These are phyloP conservation scores for Leuctra nigra DNA, from an alignment of 2,888 invertebrate genomes.

Conservation along the genomic window DNA sequence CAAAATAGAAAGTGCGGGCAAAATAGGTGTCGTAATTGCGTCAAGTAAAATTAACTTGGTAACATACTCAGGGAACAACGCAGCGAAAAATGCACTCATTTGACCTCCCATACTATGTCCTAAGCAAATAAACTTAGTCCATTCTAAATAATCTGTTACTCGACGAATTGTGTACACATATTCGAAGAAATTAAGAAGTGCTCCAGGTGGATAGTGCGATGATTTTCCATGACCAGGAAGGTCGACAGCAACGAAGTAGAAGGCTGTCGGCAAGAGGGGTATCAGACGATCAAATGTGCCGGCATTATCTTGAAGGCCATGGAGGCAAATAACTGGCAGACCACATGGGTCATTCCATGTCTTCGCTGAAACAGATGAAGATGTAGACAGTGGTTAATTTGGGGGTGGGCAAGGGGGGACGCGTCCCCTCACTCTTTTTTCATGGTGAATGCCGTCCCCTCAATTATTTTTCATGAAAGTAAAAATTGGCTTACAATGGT, in stretches of 20 bases:
- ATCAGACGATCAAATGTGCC: constrained; percentile 42
- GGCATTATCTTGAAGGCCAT: constrained; percentile 42
- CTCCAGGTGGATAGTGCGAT: constrained; percentile 39
- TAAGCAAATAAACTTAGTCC: constrained; percentile 39
- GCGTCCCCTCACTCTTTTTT: too few relatives aligned
- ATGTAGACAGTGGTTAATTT: too few relatives aligned
- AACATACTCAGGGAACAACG: constrained; percentile 42
- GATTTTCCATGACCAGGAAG: constrained; percentile 45
- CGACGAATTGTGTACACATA: constrained; percentile 36
- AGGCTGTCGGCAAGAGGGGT: constrained; percentile 36
- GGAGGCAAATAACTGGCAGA: constrained; percentile 35
- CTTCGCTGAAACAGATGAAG: constrained; percentile 35
- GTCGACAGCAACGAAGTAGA: constrained; percentile 41
- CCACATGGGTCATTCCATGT: constrained; percentile 36
- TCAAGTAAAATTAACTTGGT: constrained; percentile 44
- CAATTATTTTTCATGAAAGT: too few relatives aligned
- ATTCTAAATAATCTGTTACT: constrained; percentile 38
- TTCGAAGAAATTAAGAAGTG: constrained; percentile 37
- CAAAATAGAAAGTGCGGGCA: constrained; percentile 33
- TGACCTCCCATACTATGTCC: constrained; percentile 49
- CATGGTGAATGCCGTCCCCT: too few relatives aligned
- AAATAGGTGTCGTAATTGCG: constrained; percentile 34
- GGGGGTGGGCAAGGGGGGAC: too few relatives aligned
- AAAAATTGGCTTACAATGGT: too few relatives aligned
- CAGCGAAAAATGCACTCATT: constrained; percentile 38